phyloP scores from a whole-genome alignment of 2,888 invertebrate species.

The Cerastis rubricosa region DNA sequence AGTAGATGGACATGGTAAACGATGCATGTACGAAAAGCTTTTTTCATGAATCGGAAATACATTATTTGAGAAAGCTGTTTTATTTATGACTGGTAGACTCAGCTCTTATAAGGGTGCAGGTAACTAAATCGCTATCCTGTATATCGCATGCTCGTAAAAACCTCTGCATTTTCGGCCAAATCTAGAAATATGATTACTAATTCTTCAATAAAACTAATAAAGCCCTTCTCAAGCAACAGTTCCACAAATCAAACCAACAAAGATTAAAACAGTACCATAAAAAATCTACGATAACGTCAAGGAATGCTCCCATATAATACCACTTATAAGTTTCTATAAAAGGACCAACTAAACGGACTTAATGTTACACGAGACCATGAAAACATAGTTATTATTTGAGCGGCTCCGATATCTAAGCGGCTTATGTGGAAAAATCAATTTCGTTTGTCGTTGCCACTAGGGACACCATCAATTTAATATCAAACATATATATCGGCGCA shows the following conservation, averaged over 20 bases:
- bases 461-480: conserved; percentile 69
- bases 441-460: conserved; percentile 77
- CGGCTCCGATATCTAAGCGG: conserved; percentile 81
- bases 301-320: conserved; percentile 5
- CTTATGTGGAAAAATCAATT: conserved; percentile 87
- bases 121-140: neutral
- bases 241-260: neutral
- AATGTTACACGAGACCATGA: conserved; percentile 62
- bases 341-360: conserved; percentile 33
- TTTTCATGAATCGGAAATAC: neutral
- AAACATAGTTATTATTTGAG: conserved; percentile 79
- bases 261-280: neutral
- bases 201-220: neutral
- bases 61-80: neutral
- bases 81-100: neutral
- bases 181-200: neutral
- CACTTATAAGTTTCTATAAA: conserved; percentile 6
- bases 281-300: neutral
- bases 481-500: no score
- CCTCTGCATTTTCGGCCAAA: neutral
- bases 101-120: neutral
- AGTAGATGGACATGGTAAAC: no score
- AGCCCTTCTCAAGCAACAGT: neutral
- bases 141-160: neutral
- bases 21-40: neutral